Evolutionary conservation across 2,113 vertebrate genomes (phyloP).

Genomic region (Menidia beryllina): DNA sequence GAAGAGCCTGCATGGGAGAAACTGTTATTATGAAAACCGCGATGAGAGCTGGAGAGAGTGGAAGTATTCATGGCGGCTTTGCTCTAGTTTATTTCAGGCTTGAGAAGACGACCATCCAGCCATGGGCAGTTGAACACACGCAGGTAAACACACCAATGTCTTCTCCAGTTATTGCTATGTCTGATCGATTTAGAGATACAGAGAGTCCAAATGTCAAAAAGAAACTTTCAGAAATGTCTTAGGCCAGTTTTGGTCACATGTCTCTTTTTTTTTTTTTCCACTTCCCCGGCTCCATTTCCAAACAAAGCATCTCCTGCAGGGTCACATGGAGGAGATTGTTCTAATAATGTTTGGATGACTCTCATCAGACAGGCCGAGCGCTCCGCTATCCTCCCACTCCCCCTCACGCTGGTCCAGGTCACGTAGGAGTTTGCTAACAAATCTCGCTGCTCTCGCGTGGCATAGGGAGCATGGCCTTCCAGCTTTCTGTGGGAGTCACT

Average conservation of each 20-base stretch:
- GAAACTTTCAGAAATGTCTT: not conserved
- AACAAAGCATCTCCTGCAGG: conserved; percentile 14
- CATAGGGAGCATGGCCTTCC: too few species aligned
- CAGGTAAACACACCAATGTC: conserved; percentile 1
- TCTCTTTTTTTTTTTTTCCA: not conserved
- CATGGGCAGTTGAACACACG: conserved; percentile 31
- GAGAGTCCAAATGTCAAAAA: not conserved
- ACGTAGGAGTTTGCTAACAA: conserved; percentile 7
- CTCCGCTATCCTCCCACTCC: conserved; percentile 11
- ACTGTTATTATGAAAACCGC: conserved; percentile 45
- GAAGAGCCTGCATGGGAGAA: conserved; percentile 38
- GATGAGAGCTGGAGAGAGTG: conserved; percentile 35
- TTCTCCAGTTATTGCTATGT: not conserved
- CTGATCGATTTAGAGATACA: not conserved
- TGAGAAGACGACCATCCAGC: conserved; percentile 27
- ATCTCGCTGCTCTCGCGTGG: too few species aligned
- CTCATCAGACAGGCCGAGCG: conserved; percentile 45
- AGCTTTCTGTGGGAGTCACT: conserved; percentile 19
- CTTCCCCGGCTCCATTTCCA: not conserved
- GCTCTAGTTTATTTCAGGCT: conserved; percentile 50
- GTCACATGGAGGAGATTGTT: conserved; percentile 57
- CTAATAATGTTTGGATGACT: conserved; percentile 65
- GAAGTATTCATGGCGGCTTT: conserved; percentile 33
- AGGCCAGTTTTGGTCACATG: not conserved
- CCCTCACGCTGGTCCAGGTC: not conserved